A percentile compares a stretch with the other conserved stretches of the same genome.
These are phyloP conservation scores for Pseudoatta argentina DNA, from an alignment of 1,140 invertebrate species.

Conservation along the genomic window DNA sequence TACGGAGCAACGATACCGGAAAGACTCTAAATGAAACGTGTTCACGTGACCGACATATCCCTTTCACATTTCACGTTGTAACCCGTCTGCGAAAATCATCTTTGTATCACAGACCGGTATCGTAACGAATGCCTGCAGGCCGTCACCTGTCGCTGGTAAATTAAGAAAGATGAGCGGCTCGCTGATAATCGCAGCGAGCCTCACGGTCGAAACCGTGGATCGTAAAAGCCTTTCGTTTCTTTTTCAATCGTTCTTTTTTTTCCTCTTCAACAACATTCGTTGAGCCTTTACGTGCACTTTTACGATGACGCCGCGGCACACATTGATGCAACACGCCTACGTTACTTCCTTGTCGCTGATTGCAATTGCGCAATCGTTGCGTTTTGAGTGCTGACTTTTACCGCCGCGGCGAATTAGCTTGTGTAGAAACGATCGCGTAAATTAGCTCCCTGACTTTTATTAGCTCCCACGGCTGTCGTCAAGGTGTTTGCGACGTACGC, in stretches of 20 bases:
- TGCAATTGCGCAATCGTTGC: constrained; percentile 61
- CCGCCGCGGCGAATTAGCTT: constrained; percentile 33
- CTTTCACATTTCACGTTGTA: constrained; percentile 52
- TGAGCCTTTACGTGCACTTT: constrained; percentile 38
- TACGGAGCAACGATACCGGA: constrained; percentile 19
- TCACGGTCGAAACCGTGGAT: constrained; percentile 17
- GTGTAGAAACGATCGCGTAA: constrained; percentile 54
- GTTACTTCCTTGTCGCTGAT: constrained; percentile 42
- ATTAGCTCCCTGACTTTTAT: constrained; percentile 66
- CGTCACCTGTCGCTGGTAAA: constrained; percentile 63
- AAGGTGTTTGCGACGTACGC: constrained; percentile 1
- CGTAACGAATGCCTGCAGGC: constrained; percentile 21
- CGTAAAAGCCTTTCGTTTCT: constrained; percentile 41
- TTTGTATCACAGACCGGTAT: constrained; percentile 32
- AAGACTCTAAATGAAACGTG: constrained; percentile 50
- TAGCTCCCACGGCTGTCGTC: constrained; percentile 41
- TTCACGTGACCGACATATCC: constrained; percentile 59
- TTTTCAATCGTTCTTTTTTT: not conserved
- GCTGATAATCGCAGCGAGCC: constrained; percentile 33
- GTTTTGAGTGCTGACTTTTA: constrained; percentile 15
- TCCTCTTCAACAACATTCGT: not conserved
- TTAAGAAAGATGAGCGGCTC: constrained; percentile 41
- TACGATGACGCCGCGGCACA: constrained; percentile 33
- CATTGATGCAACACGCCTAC: constrained; percentile 46
- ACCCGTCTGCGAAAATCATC: constrained; percentile 38